These are phyloP conservation scores for Ceuthmochares aereus DNA, from an alignment of 2,113 vertebrate species.

Conservation along the genomic window DNA sequence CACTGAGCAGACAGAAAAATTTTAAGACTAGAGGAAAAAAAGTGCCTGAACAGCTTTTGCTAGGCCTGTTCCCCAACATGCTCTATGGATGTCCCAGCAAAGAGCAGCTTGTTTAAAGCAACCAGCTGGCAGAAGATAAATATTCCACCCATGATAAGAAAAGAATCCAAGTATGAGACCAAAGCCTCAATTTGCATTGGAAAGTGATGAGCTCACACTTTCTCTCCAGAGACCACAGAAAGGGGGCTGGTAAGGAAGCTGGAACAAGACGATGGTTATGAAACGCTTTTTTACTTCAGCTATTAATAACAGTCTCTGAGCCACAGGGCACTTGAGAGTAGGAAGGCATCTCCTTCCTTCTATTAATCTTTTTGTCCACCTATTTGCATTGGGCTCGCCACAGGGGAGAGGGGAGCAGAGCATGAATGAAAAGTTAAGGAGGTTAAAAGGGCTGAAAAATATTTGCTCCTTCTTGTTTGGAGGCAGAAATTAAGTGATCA, in stretches of 20 bases:
- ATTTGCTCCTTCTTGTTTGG: slow-evolving; percentile 64
- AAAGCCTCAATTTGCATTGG: slow-evolving; percentile 61
- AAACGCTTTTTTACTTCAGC: slow-evolving; percentile 58
- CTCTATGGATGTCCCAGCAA: not conserved
- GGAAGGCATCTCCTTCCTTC: slow-evolving; percentile 58
- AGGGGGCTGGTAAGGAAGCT: slow-evolving; percentile 35
- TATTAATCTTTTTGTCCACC: slow-evolving; percentile 62
- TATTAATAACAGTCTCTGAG: slow-evolving; percentile 68
- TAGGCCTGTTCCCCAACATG: not conserved
- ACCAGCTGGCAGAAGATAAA: slow-evolving; percentile 54
- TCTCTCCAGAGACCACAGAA: slow-evolving; percentile 62
- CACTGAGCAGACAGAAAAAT: not conserved
- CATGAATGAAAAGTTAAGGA: slow-evolving; percentile 44
- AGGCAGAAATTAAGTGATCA: slow-evolving; percentile 62
- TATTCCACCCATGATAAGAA: slow-evolving; percentile 67
- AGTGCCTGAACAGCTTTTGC: not conserved
- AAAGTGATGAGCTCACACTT: slow-evolving; percentile 74
- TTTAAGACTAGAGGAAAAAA: not conserved
- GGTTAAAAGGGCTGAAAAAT: slow-evolving; percentile 65
- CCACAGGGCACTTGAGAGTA: slow-evolving; percentile 48
- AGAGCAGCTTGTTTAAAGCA: slow-evolving; percentile 22
- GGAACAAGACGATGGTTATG: slow-evolving; percentile 25
- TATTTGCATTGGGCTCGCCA: slow-evolving; percentile 54
- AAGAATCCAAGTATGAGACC: slow-evolving; percentile 61
- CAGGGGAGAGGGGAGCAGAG: not conserved